phyloP scores from a whole-genome alignment of 92 coral and sea anemone species.

The Epizoanthus stellaris region DNA sequence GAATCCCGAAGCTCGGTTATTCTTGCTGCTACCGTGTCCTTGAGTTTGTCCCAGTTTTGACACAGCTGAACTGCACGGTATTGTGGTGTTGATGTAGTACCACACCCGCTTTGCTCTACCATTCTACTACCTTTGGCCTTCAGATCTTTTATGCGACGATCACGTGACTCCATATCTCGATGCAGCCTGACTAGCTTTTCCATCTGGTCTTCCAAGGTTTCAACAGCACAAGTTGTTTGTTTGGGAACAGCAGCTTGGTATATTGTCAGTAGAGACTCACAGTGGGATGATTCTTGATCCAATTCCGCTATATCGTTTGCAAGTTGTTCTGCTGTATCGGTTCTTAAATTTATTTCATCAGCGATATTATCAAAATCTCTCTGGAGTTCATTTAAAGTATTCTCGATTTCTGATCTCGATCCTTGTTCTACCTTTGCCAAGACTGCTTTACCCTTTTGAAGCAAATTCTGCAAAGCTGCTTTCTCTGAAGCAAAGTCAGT shows the following conservation, averaged over 20 bases:
- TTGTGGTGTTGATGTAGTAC: constrained; percentile 38
- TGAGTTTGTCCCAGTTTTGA: constrained; percentile 76
- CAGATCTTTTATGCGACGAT: constrained; percentile 62
- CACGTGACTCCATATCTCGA: constrained; percentile 80
- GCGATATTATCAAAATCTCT: constrained; percentile 35
- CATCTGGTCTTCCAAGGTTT: constrained; percentile 74
- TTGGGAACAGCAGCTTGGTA: constrained; percentile 82
- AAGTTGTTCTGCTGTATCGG: constrained; percentile 53
- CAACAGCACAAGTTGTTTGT: constrained; percentile 66
- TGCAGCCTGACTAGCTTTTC: constrained; percentile 73
- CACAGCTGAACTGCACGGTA: constrained; percentile 63
- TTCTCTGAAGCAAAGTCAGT: constrained; percentile 63
- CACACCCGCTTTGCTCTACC: constrained; percentile 13
- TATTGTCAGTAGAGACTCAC: constrained; percentile 78
- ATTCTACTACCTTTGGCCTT: constrained; percentile 58
- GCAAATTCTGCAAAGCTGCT: constrained; percentile 48
- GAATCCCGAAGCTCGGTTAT: constrained; percentile 61
- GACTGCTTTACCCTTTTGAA: constrained; percentile 45
- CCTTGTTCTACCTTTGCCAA: constrained; percentile 39
- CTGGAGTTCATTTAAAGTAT: constrained; percentile 44
- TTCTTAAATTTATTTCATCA: constrained; percentile 42
- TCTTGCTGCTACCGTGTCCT: constrained; percentile 54
- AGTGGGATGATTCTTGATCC: constrained; percentile 77
- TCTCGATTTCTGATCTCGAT: constrained; percentile 57
- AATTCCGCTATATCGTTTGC: constrained; percentile 69